Conservation (phyloP, 2,797 vertebrate genomes). For the Brachymystax lenok region DNA sequence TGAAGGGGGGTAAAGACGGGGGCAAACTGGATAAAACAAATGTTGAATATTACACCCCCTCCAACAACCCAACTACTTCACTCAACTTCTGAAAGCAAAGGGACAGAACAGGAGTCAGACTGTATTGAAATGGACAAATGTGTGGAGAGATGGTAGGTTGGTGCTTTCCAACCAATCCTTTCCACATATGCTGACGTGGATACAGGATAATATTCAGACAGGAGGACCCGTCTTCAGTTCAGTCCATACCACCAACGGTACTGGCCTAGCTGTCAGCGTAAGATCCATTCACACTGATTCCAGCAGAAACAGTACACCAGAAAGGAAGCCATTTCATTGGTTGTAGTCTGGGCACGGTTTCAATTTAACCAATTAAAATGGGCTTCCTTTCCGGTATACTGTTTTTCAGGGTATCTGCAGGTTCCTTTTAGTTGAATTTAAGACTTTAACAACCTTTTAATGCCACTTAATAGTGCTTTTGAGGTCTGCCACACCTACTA, state of each 20-base stretch:
- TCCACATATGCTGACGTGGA: neutral
- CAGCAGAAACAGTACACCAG: neutral
- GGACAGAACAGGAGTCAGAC: neutral
- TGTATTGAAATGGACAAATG: neutral
- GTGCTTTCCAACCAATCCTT: neutral
- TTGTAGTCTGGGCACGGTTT: too few species aligned
- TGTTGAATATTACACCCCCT: neutral
- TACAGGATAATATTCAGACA: neutral
- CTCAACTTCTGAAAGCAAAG: neutral
- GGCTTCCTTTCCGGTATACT: neutral
- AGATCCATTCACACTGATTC: neutral
- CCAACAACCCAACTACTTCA: too few species aligned
- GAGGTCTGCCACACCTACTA: too few species aligned
- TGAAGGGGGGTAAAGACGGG: too few species aligned
- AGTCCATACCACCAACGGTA: neutral
- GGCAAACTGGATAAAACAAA: neutral
- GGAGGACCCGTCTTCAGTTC: neutral
- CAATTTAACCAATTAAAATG: neutral
- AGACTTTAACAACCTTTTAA: too few species aligned
- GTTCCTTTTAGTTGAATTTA: too few species aligned
- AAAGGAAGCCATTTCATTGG: neutral
- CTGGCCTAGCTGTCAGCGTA: neutral
- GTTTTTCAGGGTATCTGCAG: neutral
- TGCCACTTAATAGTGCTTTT: too few species aligned
- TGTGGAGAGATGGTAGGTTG: neutral